These are phyloP conservation scores for Cariama cristata DNA, from an alignment of 2,113 vertebrate species.

Conservation along the genomic window DNA sequence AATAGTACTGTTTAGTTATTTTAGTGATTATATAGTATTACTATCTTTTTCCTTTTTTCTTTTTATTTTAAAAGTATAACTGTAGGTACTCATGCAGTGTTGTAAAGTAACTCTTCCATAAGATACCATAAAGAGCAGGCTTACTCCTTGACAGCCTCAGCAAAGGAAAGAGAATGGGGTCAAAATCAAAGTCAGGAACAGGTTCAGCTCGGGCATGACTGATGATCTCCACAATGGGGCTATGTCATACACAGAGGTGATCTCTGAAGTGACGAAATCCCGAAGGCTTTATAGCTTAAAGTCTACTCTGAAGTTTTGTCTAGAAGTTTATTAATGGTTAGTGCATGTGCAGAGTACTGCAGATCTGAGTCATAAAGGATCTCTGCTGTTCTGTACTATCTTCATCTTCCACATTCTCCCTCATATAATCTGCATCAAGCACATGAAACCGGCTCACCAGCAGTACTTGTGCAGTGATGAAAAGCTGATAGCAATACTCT, in stretches of 20 bases:
- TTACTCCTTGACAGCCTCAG: background rate
- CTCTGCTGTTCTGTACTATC: background rate
- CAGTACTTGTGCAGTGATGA: background rate
- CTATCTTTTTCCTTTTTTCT: background rate
- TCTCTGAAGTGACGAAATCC: background rate
- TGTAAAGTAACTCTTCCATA: background rate
- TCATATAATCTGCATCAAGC: background rate
- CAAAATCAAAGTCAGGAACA: background rate
- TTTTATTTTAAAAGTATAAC: background rate
- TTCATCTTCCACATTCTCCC: background rate
- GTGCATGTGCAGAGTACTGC: background rate
- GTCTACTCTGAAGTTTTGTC: background rate
- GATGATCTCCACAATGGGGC: background rate
- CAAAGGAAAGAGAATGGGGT: background rate
- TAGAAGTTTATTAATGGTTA: background rate
- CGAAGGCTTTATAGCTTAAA: background rate
- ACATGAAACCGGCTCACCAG: constrained; percentile 6
- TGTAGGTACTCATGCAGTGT: background rate
- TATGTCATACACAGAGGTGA: background rate
- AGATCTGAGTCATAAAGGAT: constrained; percentile 17
- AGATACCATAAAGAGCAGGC: background rate
- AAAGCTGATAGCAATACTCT: background rate
- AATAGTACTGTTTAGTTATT: background rate
- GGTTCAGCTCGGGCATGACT: background rate
- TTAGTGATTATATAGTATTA: background rate